These are phyloP conservation scores for Amphiprion ocellaris DNA, from an alignment of 2,113 vertebrate species.

Conservation along the genomic window DNA sequence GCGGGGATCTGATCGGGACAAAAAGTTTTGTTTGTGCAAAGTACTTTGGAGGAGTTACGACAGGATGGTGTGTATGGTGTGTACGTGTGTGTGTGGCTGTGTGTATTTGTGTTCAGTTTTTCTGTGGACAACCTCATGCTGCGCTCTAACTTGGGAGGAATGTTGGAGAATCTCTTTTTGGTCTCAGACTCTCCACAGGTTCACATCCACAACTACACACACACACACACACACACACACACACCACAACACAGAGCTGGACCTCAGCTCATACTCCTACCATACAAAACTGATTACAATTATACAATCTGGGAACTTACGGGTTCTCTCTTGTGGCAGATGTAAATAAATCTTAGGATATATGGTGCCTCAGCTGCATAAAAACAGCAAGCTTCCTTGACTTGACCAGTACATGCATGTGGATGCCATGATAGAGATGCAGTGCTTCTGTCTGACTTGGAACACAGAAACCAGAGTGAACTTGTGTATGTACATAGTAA, in stretches of 20 bases:
- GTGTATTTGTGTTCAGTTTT: constrained; percentile 38
- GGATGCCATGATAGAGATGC: not conserved
- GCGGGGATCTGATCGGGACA: constrained; percentile 44
- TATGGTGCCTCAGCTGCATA: not conserved
- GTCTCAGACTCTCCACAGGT: constrained; percentile 35
- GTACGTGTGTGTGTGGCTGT: constrained; percentile 30
- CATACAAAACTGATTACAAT: not conserved
- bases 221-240: constrained; percentile 20
- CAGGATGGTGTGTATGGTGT: constrained; percentile 19
- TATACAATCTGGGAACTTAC: not conserved
- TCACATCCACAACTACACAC: constrained; percentile 23
- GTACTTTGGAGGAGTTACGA: constrained; percentile 37
- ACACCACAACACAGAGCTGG: constrained; percentile 3
- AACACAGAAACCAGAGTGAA: not conserved
- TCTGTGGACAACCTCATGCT: constrained; percentile 67
- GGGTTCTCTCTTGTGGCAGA: not conserved
- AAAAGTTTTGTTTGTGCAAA: constrained; percentile 41
- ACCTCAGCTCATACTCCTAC: not conserved
- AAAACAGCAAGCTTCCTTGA: too few relatives aligned
- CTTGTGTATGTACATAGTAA: not conserved
- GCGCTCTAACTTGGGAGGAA: constrained; percentile 69
- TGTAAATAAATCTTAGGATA: not conserved
- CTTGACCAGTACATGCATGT: not conserved
- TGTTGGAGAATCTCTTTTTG: constrained; percentile 66
- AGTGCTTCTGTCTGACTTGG: not conserved